Conservation (phyloP, 2,888 invertebrate genomes). For the Andrena chrysosceles region DNA sequence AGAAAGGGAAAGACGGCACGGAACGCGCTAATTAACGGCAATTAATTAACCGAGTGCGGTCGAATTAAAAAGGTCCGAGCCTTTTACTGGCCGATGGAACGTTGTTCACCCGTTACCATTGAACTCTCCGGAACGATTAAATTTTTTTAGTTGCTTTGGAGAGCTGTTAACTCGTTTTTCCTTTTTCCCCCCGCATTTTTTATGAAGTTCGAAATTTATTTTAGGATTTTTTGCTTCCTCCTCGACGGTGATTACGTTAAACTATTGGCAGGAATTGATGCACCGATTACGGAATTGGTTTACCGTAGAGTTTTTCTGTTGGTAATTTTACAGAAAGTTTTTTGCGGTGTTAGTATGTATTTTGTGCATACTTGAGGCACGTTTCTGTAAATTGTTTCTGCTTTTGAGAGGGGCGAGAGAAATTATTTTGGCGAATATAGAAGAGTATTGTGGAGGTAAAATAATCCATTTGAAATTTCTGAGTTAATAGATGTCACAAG, state of each 20-base stretch:
- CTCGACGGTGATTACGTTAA: no score
- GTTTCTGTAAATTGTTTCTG: not conserved
- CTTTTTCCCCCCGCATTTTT: not conserved
- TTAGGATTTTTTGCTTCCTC: not conserved
- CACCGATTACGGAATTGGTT: no score
- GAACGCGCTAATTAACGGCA: conserved; percentile 51
- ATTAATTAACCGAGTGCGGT: conserved; percentile 39
- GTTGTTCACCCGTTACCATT: not conserved
- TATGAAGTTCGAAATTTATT: not conserved
- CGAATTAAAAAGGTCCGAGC: conserved; percentile 10
- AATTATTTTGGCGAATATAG: no score
- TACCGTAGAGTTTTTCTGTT: not conserved
- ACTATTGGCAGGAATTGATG: no score
- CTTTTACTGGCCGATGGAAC: not conserved
- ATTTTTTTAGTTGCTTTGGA: no score
- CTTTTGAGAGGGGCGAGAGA: no score
- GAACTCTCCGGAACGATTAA: not conserved
- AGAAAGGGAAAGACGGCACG: conserved; percentile 13
- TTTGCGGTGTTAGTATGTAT: no score
- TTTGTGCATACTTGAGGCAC: not conserved
- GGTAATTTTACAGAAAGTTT: not conserved
- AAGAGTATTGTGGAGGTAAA: no score
- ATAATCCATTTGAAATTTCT: no score
- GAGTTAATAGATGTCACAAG: no score
- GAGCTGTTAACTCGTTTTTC: no score